Conservation (phyloP, 2,113 vertebrate genomes). For the Chaetodon trifascialis region DNA sequence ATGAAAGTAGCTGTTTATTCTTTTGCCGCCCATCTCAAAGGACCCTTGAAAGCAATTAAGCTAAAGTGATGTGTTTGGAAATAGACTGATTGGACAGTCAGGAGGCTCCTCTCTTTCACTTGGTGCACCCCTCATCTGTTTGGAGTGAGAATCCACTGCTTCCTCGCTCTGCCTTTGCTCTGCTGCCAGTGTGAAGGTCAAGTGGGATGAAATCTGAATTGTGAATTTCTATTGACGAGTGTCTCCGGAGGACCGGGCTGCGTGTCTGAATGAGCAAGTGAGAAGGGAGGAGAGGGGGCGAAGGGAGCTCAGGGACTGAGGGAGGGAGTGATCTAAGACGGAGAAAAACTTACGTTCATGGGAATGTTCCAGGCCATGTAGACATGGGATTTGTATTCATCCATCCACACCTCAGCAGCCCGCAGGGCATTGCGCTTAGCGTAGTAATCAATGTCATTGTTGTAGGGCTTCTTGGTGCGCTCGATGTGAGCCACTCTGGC, state of each 20-base stretch:
- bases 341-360: conserved; percentile 90
- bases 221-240: conserved; percentile 65
- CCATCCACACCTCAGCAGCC: conserved; percentile 99
- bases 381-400: conserved; percentile 97
- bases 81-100: conserved; percentile 61
- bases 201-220: conserved; percentile 73
- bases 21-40: conserved; percentile 63
- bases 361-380: conserved; percentile 99
- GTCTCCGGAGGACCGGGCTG: conserved; percentile 34
- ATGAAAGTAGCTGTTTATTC: conserved; percentile 74
- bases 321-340: neutral
- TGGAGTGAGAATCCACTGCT: conserved; percentile 28
- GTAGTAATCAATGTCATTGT: conserved; percentile 98
- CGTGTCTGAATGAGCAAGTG: conserved; percentile 62
- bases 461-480: conserved; percentile 98
- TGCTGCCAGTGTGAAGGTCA: conserved; percentile 72
- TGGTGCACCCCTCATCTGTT: conserved; percentile 45
- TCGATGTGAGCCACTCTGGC: conserved; percentile 97
- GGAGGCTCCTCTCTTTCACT: conserved; percentile 43
- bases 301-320: conserved; percentile 17
- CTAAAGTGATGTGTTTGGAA: conserved; percentile 68
- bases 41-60: conserved; percentile 77
- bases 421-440: conserved; percentile 96
- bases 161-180: conserved; percentile 31
- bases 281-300: conserved; percentile 1